Conservation (phyloP, 2,888 invertebrate species). For the Acanthosepion lycidas region DNA sequence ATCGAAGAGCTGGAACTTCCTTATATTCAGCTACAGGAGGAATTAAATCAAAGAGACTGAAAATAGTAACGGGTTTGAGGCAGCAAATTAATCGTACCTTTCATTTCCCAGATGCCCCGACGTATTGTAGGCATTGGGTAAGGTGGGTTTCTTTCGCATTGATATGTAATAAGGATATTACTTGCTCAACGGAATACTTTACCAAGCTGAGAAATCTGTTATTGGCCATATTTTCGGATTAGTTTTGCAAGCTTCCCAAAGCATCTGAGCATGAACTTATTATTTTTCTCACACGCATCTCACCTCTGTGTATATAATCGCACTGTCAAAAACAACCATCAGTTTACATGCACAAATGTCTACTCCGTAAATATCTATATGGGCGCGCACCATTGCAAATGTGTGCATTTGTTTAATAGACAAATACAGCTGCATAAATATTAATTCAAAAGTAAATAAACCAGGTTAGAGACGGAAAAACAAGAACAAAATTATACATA, state of each 20-base stretch:
- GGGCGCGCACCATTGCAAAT: not conserved
- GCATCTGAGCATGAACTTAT: not conserved
- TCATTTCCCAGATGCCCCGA: not conserved
- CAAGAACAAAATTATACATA: too few relatives aligned
- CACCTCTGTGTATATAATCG: too few relatives aligned
- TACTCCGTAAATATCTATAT: not conserved
- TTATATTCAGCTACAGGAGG: not conserved
- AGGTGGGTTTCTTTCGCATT: not conserved
- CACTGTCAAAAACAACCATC: too few relatives aligned
- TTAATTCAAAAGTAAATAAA: too few relatives aligned
- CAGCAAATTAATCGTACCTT: not conserved
- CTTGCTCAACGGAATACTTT: not conserved
- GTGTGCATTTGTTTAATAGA: not conserved
- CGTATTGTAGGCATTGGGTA: conserved; percentile 15
- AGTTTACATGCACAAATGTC: not conserved
- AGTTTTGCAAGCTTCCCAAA: not conserved
- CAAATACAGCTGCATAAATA: too few relatives aligned
- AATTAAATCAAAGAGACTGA: conserved; percentile 11
- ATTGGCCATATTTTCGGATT: conserved; percentile 4
- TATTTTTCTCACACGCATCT: not conserved
- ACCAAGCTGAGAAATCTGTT: not conserved
- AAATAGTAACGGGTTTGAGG: not conserved
- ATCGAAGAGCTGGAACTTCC: not conserved
- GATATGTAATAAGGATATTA: not conserved
- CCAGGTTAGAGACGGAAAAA: too few relatives aligned